Evolutionary conservation across 2,113 vertebrate species (phyloP).

Genomic region (Embiotoca jacksoni): DNA sequence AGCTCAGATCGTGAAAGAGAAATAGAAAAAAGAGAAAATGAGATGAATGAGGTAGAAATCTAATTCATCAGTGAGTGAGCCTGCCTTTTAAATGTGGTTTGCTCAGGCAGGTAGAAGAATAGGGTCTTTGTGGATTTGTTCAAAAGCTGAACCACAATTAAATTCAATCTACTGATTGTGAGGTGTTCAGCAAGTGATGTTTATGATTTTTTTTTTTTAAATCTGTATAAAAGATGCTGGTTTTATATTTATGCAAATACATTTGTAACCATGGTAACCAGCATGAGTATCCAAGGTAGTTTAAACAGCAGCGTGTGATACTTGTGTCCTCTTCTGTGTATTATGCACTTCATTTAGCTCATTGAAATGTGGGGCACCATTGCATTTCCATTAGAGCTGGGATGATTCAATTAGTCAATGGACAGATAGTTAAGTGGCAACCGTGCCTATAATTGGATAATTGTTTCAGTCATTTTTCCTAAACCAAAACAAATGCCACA

Average conservation of each 20-base stretch:
- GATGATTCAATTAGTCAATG: background rate
- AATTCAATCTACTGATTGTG: too few species aligned
- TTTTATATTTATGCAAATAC: background rate
- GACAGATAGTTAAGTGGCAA: background rate
- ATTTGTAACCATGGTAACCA: background rate
- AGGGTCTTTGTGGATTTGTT: background rate
- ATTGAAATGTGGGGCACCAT: background rate
- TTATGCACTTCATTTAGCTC: background rate
- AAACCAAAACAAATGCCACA: background rate
- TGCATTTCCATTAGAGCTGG: background rate
- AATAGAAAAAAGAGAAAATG: background rate
- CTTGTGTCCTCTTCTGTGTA: fast-evolving
- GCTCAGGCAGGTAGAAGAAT: background rate
- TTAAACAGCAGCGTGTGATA: background rate
- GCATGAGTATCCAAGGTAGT: background rate
- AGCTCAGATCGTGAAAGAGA: background rate
- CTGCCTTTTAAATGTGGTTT: background rate
- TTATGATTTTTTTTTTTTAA: background rate
- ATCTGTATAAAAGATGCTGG: background rate
- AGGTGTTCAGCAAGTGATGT: background rate
- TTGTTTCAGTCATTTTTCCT: background rate
- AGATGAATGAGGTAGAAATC: slow-evolving; percentile 6
- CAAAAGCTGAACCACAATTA: too few species aligned
- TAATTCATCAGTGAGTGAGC: background rate
- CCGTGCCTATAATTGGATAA: background rate